Evolutionary conservation across 2,888 invertebrate genomes (phyloP).

Genomic region (Therioaphis trifolii): DNA sequence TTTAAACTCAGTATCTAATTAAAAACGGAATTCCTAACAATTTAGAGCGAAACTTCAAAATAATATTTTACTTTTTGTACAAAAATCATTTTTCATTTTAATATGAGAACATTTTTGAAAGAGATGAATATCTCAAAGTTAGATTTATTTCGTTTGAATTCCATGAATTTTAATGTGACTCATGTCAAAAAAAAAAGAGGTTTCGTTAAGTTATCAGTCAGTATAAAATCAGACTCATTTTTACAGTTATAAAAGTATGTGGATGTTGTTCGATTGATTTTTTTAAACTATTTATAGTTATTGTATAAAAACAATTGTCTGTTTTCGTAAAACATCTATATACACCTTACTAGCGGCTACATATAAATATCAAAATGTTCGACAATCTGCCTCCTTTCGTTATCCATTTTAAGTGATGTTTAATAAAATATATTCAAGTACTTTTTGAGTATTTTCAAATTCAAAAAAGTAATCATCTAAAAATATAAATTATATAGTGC

Average conservation of each 20-base stretch:
- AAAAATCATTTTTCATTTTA: not conserved
- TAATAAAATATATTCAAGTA: too few relatives aligned
- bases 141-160: conserved; percentile 9
- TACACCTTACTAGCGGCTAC: too few relatives aligned
- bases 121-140: not conserved
- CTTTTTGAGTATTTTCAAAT: too few relatives aligned
- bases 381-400: too few relatives aligned
- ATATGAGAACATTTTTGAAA: not conserved
- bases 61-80: not conserved
- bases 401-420: too few relatives aligned
- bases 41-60: not conserved
- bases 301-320: too few relatives aligned
- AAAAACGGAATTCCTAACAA: not conserved
- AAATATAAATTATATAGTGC: too few relatives aligned
- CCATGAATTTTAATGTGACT: not conserved
- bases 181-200: not conserved
- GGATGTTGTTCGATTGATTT: conserved; percentile 18
- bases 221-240: not conserved
- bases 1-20: not conserved
- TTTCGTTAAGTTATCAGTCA: not conserved
- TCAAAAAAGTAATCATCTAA: too few relatives aligned
- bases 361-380: too few relatives aligned
- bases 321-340: too few relatives aligned
- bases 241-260: not conserved
- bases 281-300: too few relatives aligned